Evolutionary conservation across 2,888 invertebrate species (phyloP).

Genomic region (Isotomurus palustris): DNA sequence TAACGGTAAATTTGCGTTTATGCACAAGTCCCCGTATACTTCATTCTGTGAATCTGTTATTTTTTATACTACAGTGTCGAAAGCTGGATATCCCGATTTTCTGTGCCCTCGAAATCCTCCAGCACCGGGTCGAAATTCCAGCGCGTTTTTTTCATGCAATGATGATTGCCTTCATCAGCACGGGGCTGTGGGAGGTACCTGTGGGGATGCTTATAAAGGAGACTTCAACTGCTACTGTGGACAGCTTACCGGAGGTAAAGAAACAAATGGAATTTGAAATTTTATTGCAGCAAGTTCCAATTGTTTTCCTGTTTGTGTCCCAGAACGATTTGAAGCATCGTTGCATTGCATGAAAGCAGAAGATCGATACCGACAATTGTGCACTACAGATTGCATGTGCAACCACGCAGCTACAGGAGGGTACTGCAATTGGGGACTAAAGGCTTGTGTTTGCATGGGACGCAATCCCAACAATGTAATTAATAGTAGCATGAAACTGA

Average conservation of each 20-base stretch:
- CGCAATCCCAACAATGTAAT: neutral
- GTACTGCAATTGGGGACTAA: neutral
- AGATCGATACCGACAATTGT: neutral
- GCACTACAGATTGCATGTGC: neutral
- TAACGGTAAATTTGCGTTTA: too few relatives aligned
- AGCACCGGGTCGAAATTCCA: neutral
- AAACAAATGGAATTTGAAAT: too few relatives aligned
- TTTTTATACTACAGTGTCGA: too few relatives aligned
- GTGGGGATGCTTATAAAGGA: neutral
- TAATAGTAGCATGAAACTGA: too few relatives aligned
- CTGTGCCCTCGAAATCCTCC: too few relatives aligned
- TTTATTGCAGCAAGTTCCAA: too few relatives aligned
- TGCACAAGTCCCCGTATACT: too few relatives aligned
- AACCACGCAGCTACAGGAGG: neutral
- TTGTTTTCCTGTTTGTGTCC: too few relatives aligned
- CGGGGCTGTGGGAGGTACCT: neutral
- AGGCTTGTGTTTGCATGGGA: neutral
- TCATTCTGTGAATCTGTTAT: too few relatives aligned
- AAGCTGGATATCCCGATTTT: too few relatives aligned
- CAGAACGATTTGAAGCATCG: too few relatives aligned
- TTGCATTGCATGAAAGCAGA: neutral
- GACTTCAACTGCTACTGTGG: neutral
- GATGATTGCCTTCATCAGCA: neutral
- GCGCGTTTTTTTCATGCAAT: neutral
- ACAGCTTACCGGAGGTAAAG: neutral